Base-by-base conservation (phyloP, 2,797 vertebrate genomes). In the Fistularia commersonii region DNA sequence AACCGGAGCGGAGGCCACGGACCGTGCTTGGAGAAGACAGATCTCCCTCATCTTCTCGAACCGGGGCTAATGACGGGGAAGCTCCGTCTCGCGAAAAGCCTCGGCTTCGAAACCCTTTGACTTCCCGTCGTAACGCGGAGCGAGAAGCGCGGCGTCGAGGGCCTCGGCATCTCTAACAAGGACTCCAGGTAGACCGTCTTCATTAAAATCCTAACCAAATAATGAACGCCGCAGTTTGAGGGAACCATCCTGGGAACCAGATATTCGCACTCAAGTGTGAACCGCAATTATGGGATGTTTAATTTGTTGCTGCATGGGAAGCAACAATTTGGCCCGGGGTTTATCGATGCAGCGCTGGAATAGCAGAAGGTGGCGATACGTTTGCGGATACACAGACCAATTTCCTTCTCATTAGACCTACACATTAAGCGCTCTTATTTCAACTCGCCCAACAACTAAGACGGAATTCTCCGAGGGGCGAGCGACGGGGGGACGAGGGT, bases 401-500 rank as follows among this genome's bases (percentile, higher is more conserved):
- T 79, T 76, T 65, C 68, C 53, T 12, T 51, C 57, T 71, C 70
- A 69, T 79, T 77, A 76, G 61, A 66, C 58, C 66, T 63, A 12
- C 60, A 66, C 63, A 42, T 52, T 11, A 46, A 76, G 60, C 47
- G 4, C 14, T 32, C 23, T 11, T 23, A 57, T 74, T 41, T 35
- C 0, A 50, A 42, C n/a, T 48, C 11, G 10, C 54, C 47, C 23
- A 58, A 55, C 41, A 61, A 44, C 56, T 45, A 14, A 45, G 40
- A 48, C 37, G 40, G 75, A 23, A 23, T 23, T 4, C 23, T 23
- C 23, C 23, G 23, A 23, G 23, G 23, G 23, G 23, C 4, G 23
- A 23, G 4, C 2, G 23, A 23, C 23, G 23, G 23, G 23, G 23
- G 23, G 23, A 4, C 2, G 23, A 32, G 10, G 0, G 36, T 67